These are phyloP conservation scores for Zygogramma bicolorata DNA, from an alignment of 2,888 invertebrate species.

Conservation along the genomic window DNA sequence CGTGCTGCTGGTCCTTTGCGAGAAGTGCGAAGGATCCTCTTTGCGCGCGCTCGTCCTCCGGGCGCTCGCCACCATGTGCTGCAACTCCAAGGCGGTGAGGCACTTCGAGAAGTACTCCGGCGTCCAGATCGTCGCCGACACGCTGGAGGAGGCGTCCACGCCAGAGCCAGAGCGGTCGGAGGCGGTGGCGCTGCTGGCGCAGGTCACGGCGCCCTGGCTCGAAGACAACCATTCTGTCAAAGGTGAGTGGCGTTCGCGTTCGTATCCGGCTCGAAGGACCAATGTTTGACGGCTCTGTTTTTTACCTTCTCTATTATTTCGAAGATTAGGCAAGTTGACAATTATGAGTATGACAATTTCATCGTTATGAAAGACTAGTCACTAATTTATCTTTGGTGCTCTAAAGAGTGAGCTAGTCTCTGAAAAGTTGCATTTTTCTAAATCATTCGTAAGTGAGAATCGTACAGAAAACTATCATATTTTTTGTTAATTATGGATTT, in stretches of 20 bases:
- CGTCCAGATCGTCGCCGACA: conserved; percentile 85
- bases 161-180: conserved; percentile 85
- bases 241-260: conserved; percentile 18
- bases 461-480: too few relatives aligned
- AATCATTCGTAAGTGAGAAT: too few relatives aligned
- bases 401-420: too few relatives aligned
- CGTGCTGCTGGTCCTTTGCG: conserved; percentile 76
- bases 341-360: too few relatives aligned
- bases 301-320: too few relatives aligned
- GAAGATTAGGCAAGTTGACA: too few relatives aligned
- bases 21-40: conserved; percentile 79
- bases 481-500: too few relatives aligned
- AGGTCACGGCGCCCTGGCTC: conserved; percentile 93
- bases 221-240: conserved; percentile 79
- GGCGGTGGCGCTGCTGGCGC: conserved; percentile 90
- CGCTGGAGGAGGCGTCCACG: conserved; percentile 75
- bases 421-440: too few relatives aligned
- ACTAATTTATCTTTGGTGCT: too few relatives aligned
- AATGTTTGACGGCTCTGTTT: too few relatives aligned
- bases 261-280: not conserved
- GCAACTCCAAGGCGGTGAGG: conserved; percentile 83
- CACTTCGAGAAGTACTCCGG: conserved; percentile 89
- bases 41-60: conserved; percentile 82
- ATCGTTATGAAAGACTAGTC: too few relatives aligned
- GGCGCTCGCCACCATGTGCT: conserved; percentile 88